Evolutionary conservation across 2,113 vertebrate genomes (phyloP), one percentile per base, ranked within the genome.

Genomic region (Hiodon tergisus): DNA sequence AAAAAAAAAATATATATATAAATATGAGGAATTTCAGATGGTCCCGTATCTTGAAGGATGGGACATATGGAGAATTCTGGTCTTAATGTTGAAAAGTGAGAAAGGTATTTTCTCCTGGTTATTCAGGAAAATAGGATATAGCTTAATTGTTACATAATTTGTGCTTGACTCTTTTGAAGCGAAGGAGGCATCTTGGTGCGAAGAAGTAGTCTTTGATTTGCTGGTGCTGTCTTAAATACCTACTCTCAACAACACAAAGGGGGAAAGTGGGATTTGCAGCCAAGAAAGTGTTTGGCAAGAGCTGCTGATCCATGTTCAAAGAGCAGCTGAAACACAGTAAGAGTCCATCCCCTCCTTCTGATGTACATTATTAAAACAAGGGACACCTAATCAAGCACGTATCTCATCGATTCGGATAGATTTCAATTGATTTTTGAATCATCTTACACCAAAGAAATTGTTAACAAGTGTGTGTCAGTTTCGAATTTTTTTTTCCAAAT

Each of bases 371-470:
- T 90, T 92, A 89, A 91, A 88, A 91, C 90, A 89, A 96, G 95
- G 94, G 90, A 92, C 88, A 90, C 91, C 86, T 93, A 95, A 96
- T 96, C 94, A 93, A 95, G 90, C 93, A 83, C 94, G 87, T 89
- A 94, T 93, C 92, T 90, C 94, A 94, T 96, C 94, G 94, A 96
- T 95, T 88, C 89, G 77, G 78, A 85, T 78, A 86, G 87, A 79
- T 84, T 88, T 86, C 87, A 77, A 77, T 83, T 88, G 89, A 88
- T 90, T 83, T 55, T 86, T 48, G 70, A 79, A 85, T 85, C 86
- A 90, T 85, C 87, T 85, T 85, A 86, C 88, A 89, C 87, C 53
- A 81, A 87, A 87, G 90, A 84, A 84, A 79, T 77, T 81, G 76
- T 71, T 76, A 55, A 83, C 81, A 84, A 74, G 82, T 87, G 79